These are phyloP conservation scores for Brachirus orientalis DNA, from an alignment of 2,113 vertebrate species.

Conservation along the genomic window DNA sequence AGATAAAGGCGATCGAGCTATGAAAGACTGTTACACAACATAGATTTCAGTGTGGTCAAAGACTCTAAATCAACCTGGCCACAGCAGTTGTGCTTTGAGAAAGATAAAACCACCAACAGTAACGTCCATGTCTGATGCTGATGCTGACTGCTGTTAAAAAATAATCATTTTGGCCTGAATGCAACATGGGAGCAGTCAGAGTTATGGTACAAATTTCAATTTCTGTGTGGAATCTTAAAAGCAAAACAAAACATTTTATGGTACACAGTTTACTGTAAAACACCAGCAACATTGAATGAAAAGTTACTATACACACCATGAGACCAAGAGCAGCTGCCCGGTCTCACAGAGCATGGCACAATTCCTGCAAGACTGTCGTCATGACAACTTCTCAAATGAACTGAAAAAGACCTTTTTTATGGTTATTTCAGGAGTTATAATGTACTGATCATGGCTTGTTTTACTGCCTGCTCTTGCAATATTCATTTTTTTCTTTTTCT, in stretches of 20 bases:
- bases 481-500: too few species aligned
- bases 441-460: too few species aligned
- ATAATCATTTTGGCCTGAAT: too few species aligned
- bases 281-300: too few species aligned
- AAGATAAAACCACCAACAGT: background rate
- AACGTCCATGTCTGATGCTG: background rate
- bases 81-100: background rate
- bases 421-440: too few species aligned
- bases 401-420: too few species aligned
- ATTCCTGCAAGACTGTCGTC: too few species aligned
- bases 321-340: constrained; percentile 6
- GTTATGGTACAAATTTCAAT: background rate
- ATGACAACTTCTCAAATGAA: too few species aligned
- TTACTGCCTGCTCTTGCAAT: too few species aligned
- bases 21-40: background rate
- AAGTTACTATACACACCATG: background rate
- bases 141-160: background rate
- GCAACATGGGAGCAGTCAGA: too few species aligned
- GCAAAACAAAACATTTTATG: background rate
- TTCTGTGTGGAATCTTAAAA: background rate
- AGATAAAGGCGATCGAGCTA: background rate
- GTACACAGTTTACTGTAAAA: too few species aligned
- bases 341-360: background rate
- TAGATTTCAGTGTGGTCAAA: background rate
- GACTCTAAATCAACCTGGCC: constrained; percentile 2